Conservation (phyloP, 2,113 vertebrate genomes). For the Semnornis frantzii region DNA sequence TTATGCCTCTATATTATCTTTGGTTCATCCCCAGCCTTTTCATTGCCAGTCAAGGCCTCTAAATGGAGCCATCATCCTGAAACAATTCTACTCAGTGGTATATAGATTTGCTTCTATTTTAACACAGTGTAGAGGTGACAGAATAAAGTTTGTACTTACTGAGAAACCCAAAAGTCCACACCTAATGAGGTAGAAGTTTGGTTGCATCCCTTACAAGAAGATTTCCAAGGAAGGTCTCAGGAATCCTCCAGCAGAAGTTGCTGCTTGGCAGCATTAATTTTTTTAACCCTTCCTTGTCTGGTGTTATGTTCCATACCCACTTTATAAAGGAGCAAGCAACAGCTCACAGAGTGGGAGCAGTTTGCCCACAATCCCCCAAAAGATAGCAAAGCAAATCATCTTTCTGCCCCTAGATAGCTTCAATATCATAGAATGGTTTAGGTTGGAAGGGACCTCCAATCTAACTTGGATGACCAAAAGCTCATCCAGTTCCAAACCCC, state of each 20-base stretch:
- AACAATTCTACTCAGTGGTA: background rate
- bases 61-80: background rate
- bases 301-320: background rate
- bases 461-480: too few relatives aligned
- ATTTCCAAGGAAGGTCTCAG: background rate
- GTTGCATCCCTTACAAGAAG: background rate
- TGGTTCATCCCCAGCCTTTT: background rate
- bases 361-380: background rate
- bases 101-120: background rate
- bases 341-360: background rate
- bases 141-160: background rate
- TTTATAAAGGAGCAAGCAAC: background rate
- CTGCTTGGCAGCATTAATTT: background rate
- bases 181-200: background rate
- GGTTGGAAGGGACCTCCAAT: too few relatives aligned
- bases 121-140: background rate
- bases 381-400: background rate
- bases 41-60: background rate
- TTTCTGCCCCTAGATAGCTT: background rate
- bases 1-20: background rate
- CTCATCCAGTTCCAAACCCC: too few relatives aligned
- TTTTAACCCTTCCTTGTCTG: background rate
- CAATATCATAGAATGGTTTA: too few relatives aligned
- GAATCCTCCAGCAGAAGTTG: background rate
- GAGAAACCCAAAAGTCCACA: background rate